Percentiles rank a stretch among this genome's conserved stretches.
These are phyloP conservation scores for Eutolmus rufibarbis DNA, from an alignment of 2,888 invertebrate genomes.

Conservation along the genomic window DNA sequence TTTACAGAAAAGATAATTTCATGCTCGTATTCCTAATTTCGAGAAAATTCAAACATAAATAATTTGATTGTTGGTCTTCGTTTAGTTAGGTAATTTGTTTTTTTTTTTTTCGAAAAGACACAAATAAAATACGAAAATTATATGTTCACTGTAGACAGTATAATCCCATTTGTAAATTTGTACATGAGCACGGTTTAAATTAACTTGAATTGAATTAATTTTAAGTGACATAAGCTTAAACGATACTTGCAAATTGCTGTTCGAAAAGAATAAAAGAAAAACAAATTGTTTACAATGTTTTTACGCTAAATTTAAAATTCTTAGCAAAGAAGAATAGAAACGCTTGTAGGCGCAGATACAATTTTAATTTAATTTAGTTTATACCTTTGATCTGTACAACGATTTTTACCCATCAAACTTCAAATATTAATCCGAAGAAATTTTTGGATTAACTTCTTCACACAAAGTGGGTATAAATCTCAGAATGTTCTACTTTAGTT, in stretches of 20 bases:
- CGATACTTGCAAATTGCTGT: neutral
- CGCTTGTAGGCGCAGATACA: too few relatives aligned
- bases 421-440: too few relatives aligned
- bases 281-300: neutral
- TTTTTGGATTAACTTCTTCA: too few relatives aligned
- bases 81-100: neutral
- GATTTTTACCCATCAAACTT: too few relatives aligned
- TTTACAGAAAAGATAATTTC: neutral
- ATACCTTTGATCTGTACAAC: too few relatives aligned
- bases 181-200: neutral
- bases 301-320: neutral
- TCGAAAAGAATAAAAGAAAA: neutral
- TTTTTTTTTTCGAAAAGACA: neutral
- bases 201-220: neutral
- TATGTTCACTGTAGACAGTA: neutral
- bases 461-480: too few relatives aligned
- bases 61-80: too few relatives aligned
- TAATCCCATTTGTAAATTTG: neutral
- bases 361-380: too few relatives aligned
- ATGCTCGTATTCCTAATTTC: too few relatives aligned
- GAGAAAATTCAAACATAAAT: too few relatives aligned
- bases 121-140: neutral
- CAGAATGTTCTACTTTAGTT: too few relatives aligned
- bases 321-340: too few relatives aligned
- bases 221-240: neutral